Conservation (phyloP, 35 echinoderm and acorn worm genomes). For the Ophiothrix spiculata region DNA sequence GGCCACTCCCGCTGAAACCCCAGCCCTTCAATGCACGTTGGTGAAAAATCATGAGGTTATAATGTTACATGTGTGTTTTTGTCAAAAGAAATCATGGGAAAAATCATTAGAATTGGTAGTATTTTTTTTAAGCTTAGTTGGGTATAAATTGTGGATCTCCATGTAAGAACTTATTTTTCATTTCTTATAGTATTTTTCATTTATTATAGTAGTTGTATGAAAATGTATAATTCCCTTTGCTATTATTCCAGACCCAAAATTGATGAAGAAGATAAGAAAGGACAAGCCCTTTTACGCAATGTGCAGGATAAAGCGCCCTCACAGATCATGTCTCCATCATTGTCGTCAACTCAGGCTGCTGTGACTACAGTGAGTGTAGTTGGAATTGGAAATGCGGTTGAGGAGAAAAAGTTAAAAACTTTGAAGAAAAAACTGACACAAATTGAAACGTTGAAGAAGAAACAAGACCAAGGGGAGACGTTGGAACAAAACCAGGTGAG, state of each 20-base stretch:
- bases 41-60: no score
- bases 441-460: constrained; percentile 70
- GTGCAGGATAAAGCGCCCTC: not conserved
- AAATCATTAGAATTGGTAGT: no score
- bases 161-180: no score
- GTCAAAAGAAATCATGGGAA: no score
- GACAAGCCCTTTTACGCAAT: constrained; percentile 36
- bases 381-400: not conserved
- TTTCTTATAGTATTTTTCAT: no score
- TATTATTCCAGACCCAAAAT: constrained; percentile 5
- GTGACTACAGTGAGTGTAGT: not conserved
- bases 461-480: constrained; percentile 64
- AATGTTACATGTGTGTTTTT: no score
- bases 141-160: no score
- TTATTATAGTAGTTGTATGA: no score
- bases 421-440: constrained; percentile 71
- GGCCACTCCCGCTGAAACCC: no score
- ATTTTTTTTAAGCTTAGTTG: no score
- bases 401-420: constrained; percentile 62
- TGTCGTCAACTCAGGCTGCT: not conserved
- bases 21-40: no score
- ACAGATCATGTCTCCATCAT: not conserved
- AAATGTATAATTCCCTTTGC: not conserved
- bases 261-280: constrained; percentile 13
- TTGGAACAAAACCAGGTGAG: constrained; percentile 76